Evolutionary conservation across 2,113 vertebrate species (phyloP).

Genomic region (Sylvilagus bachmani): DNA sequence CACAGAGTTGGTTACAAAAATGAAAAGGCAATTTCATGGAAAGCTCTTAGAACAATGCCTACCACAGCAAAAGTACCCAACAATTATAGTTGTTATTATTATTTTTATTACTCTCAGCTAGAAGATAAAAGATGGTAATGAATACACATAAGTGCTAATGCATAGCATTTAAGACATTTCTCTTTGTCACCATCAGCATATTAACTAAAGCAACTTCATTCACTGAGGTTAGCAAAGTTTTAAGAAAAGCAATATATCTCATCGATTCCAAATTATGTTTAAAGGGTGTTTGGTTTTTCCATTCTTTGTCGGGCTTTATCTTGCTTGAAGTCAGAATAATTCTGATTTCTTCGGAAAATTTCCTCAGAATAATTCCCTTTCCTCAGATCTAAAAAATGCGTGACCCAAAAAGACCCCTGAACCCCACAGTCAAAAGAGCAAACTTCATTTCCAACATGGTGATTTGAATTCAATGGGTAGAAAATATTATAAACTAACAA

Average conservation of each 20-base stretch:
- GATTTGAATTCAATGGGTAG: neutral
- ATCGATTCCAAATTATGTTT: neutral
- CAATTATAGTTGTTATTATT: neutral
- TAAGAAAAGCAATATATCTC: neutral
- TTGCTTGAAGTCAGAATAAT: conserved; percentile 33
- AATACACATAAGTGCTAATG: neutral
- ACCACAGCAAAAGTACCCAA: neutral
- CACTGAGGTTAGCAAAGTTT: neutral
- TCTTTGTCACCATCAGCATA: neutral
- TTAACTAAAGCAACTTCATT: neutral
- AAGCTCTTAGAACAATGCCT: neutral
- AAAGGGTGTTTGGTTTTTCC: conserved; percentile 26
- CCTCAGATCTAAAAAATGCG: neutral
- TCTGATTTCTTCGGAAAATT: neutral
- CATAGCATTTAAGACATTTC: neutral
- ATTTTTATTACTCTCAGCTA: neutral
- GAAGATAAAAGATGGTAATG: neutral
- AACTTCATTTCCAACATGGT: conserved; percentile 28
- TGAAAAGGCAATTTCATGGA: neutral
- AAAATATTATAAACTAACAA: neutral
- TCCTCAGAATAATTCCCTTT: neutral
- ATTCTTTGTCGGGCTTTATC: neutral
- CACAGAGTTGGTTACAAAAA: neutral
- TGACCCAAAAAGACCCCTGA: neutral
- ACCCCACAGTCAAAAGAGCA: neutral